Evolutionary conservation across 1,140 invertebrate species (phyloP).

Genomic region (Drosophila serrata): DNA sequence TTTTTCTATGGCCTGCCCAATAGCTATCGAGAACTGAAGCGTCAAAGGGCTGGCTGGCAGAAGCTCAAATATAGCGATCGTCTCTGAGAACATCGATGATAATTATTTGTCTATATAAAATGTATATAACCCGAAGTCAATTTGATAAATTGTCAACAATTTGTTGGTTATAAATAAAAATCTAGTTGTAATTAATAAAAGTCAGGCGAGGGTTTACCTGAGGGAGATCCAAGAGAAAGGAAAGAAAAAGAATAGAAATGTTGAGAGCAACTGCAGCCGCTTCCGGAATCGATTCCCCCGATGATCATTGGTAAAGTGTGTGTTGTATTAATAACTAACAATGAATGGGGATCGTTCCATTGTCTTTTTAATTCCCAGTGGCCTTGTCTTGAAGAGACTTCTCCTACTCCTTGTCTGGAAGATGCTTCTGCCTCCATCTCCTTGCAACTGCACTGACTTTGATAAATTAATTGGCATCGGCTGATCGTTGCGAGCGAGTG

Average conservation of each 20-base stretch:
- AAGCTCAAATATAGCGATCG: constrained; percentile 79
- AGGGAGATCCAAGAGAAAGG: constrained; percentile 18
- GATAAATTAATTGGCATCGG: constrained; percentile 75
- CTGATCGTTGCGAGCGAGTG: constrained; percentile 47
- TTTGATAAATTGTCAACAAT: constrained; percentile 78
- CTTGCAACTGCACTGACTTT: constrained; percentile 59
- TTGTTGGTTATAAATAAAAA: constrained; percentile 82
- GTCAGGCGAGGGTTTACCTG: constrained; percentile 63
- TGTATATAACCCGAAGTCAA: constrained; percentile 45
- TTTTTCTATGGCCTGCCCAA: constrained; percentile 82
- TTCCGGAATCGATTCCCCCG: constrained; percentile 61
- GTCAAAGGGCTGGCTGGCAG: constrained; percentile 78
- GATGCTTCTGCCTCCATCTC: neutral
- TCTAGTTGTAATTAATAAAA: constrained; percentile 80
- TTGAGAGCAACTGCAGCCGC: constrained; percentile 72
- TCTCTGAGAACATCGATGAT: constrained; percentile 34
- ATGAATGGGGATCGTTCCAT: constrained; percentile 64
- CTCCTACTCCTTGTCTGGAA: constrained; percentile 42
- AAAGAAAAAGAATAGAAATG: constrained; percentile 60
- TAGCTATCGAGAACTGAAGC: constrained; percentile 79
- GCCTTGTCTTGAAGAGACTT: constrained; percentile 53
- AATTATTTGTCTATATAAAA: constrained; percentile 32
- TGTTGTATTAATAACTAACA: constrained; percentile 69
- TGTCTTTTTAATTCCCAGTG: constrained; percentile 76
- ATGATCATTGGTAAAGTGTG: constrained; percentile 34